These are phyloP conservation scores for Pollenia griseotomentosa DNA, from an alignment of 2,888 invertebrate genomes.

Conservation along the genomic window DNA sequence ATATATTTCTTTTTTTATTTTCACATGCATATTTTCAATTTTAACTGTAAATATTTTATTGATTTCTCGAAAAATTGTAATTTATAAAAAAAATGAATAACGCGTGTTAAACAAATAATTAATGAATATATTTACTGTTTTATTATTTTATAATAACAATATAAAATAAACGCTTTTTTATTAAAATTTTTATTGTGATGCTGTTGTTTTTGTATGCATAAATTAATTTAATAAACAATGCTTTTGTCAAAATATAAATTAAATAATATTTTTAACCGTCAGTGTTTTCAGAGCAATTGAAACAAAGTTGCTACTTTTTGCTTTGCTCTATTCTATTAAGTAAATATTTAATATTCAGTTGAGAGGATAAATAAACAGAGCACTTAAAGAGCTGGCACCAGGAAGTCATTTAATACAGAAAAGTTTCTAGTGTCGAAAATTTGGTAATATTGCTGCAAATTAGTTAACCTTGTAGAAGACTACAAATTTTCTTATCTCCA, in stretches of 20 bases:
- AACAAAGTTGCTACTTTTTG: background rate
- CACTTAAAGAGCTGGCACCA: no score
- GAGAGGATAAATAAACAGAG: background rate
- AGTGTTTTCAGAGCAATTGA: slow-evolving; percentile 43
- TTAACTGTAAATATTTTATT: slow-evolving; percentile 21
- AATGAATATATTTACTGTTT: slow-evolving; percentile 33
- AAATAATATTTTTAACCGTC: slow-evolving; percentile 30
- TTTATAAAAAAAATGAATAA: background rate
- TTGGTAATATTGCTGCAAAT: no score
- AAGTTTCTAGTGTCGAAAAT: no score
- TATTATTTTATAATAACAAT: slow-evolving; percentile 44
- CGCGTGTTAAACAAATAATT: slow-evolving; percentile 30
- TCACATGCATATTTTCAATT: slow-evolving; percentile 2
- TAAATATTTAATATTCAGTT: background rate
- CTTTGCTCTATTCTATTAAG: background rate
- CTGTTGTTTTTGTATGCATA: slow-evolving; percentile 29
- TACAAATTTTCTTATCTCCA: no score
- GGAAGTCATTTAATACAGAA: no score
- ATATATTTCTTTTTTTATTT: background rate
- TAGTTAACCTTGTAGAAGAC: no score
- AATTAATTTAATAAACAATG: slow-evolving; percentile 51
- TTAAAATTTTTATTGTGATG: background rate
- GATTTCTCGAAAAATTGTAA: background rate
- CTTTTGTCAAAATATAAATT: slow-evolving; percentile 36
- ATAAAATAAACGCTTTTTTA: slow-evolving; percentile 8